These are phyloP conservation scores for Ophraella communa DNA, from an alignment of 2,888 invertebrate genomes.

Conservation along the genomic window DNA sequence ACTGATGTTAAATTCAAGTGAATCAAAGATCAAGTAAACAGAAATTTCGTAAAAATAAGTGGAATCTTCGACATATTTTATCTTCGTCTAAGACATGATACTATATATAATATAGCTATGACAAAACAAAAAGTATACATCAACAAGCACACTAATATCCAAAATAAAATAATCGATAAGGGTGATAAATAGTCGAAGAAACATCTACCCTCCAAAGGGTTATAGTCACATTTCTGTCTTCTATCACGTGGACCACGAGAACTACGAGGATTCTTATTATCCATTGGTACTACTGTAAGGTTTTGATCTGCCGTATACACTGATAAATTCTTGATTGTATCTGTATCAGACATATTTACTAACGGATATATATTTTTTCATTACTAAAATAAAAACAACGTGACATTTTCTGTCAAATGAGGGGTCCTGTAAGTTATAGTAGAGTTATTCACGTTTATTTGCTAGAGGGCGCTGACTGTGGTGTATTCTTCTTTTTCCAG, in stretches of 20 bases:
- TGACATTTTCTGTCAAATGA: neutral
- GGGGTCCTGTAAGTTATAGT: no score
- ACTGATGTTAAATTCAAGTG: no score
- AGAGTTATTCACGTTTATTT: no score
- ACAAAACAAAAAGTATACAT: neutral
- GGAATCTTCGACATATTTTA: no score
- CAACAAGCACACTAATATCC: constrained; percentile 6
- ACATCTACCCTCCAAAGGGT: constrained; percentile 1
- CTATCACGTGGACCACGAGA: no score
- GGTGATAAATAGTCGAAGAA: constrained; percentile 3
- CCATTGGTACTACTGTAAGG: neutral
- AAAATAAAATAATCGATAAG: neutral
- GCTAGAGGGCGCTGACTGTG: no score
- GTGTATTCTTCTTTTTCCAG: no score
- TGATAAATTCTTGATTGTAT: neutral
- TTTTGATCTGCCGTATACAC: neutral
- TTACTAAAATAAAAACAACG: neutral
- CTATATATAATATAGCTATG: neutral
- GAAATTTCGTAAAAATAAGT: no score
- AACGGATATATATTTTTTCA: neutral
- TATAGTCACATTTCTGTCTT: neutral
- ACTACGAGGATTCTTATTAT: neutral
- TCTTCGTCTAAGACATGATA: neutral
- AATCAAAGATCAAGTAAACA: no score
- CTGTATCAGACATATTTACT: neutral